A percentile compares a stretch with the other conserved stretches of the same genome.
phyloP scores from a whole-genome alignment of 2,113 vertebrate species.

The Eulacestoma nigropectus region DNA sequence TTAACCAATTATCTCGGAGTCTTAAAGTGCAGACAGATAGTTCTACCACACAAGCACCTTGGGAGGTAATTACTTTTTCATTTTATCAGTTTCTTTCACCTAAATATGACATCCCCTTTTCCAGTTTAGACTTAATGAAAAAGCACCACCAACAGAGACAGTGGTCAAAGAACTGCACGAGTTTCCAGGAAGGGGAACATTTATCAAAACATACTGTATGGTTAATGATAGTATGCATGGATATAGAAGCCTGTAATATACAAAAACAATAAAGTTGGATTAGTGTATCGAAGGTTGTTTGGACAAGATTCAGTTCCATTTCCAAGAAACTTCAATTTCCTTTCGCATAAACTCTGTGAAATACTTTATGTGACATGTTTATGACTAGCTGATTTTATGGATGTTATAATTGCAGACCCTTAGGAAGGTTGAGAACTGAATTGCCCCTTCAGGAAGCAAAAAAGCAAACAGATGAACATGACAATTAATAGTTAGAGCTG shows the following conservation, averaged over 20 bases:
- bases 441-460: conserved; percentile 45
- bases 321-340: conserved; percentile 74
- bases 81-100: background rate
- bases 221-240: conserved; percentile 65
- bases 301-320: conserved; percentile 80
- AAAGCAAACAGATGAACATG: conserved; percentile 33
- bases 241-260: conserved; percentile 67
- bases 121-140: conserved; percentile 47
- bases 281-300: conserved; percentile 74
- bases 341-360: conserved; percentile 73
- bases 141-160: conserved; percentile 3
- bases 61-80: conserved; percentile 21
- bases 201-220: conserved; percentile 66
- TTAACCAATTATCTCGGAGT: background rate
- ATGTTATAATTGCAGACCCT: conserved; percentile 55
- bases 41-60: background rate
- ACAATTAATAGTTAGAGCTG: background rate
- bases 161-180: background rate
- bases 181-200: conserved; percentile 39
- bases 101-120: conserved; percentile 9
- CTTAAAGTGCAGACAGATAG: background rate
- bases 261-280: conserved; percentile 80
- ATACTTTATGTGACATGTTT: conserved; percentile 66
- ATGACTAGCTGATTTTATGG: conserved; percentile 63
- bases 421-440: conserved; percentile 45